Percentiles rank a stretch among this genome's conserved stretches.
phyloP scores from a whole-genome alignment of 1,140 invertebrate genomes.

The Scaptodrosophila lebanonensis region DNA sequence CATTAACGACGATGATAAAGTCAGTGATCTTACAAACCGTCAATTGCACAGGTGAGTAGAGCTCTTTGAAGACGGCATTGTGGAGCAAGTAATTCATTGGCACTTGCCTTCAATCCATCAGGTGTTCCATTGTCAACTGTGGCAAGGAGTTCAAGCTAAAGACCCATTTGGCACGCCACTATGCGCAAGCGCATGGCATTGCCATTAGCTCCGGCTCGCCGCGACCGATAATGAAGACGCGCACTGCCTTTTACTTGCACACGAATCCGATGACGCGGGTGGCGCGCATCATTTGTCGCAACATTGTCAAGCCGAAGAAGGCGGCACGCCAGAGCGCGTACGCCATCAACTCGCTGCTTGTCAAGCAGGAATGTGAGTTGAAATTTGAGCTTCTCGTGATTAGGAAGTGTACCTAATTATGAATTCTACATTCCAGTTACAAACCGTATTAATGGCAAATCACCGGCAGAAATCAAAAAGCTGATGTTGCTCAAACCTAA shows the following conservation, averaged over 20 bases:
- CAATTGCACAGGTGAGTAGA: constrained; percentile 66
- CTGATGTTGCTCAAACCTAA: constrained; percentile 79
- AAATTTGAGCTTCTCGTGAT: background rate
- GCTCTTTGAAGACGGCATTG: background rate
- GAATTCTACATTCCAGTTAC: constrained; percentile 77
- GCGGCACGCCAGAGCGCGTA: constrained; percentile 92
- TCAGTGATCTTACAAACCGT: constrained; percentile 77
- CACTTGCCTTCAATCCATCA: constrained; percentile 48
- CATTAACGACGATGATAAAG: constrained; percentile 77
- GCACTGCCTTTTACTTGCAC: constrained; percentile 95
- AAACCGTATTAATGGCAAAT: constrained; percentile 81
- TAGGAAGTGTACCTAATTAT: background rate
- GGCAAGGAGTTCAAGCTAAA: constrained; percentile 96
- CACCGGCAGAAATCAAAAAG: constrained; percentile 80
- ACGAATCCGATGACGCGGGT: constrained; percentile 92
- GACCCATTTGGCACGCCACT: constrained; percentile 93
- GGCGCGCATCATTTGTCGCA: constrained; percentile 89
- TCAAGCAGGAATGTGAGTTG: constrained; percentile 90
- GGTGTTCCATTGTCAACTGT: constrained; percentile 92
- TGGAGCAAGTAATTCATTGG: background rate
- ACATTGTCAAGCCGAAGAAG: constrained; percentile 89
- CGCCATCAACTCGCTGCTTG: constrained; percentile 88
- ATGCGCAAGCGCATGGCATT: constrained; percentile 92
- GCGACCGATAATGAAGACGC: constrained; percentile 96
- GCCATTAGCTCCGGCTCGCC: constrained; percentile 85